A percentile compares a stretch with the other conserved stretches of the same genome.
Conservation (phyloP, 2,888 invertebrate genomes). For the Proisotoma minuta region DNA sequence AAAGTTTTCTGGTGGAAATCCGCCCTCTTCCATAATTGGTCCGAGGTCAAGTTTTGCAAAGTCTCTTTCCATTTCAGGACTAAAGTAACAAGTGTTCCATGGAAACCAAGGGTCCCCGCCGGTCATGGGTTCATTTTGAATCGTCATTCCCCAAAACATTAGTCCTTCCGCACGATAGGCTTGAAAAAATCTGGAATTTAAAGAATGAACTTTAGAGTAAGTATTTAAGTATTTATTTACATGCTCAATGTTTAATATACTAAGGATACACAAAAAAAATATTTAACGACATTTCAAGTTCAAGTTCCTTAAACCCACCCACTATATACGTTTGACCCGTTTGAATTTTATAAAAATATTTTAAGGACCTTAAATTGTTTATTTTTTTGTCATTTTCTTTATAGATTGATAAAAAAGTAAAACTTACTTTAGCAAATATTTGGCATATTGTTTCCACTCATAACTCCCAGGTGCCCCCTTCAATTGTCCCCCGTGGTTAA, state of each 20-base stretch:
- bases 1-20: slow-evolving; percentile 47
- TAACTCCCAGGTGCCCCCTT: slow-evolving; percentile 29
- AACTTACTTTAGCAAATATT: slow-evolving; percentile 36
- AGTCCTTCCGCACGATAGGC: slow-evolving; percentile 56
- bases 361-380: too few species aligned
- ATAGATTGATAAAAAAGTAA: background rate
- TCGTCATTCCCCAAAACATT: slow-evolving; percentile 70
- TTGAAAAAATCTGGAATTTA: slow-evolving; percentile 49
- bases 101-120: slow-evolving; percentile 47
- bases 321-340: too few species aligned
- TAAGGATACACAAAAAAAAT: too few species aligned
- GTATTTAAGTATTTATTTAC: too few species aligned
- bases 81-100: slow-evolving; percentile 51
- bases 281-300: too few species aligned
- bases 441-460: slow-evolving; percentile 34
- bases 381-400: background rate
- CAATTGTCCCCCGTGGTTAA: slow-evolving; percentile 40
- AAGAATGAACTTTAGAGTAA: too few species aligned
- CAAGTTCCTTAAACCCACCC: too few species aligned
- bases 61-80: slow-evolving; percentile 49
- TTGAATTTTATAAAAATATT: too few species aligned
- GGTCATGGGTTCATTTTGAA: slow-evolving; percentile 41
- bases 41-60: slow-evolving; percentile 50
- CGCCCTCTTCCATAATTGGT: slow-evolving; percentile 47
- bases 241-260: too few species aligned